Percentiles rank a stretch among this genome's conserved stretches.
Conservation (phyloP, 1,140 invertebrate species). For the Macrocentrus cingulum region DNA sequence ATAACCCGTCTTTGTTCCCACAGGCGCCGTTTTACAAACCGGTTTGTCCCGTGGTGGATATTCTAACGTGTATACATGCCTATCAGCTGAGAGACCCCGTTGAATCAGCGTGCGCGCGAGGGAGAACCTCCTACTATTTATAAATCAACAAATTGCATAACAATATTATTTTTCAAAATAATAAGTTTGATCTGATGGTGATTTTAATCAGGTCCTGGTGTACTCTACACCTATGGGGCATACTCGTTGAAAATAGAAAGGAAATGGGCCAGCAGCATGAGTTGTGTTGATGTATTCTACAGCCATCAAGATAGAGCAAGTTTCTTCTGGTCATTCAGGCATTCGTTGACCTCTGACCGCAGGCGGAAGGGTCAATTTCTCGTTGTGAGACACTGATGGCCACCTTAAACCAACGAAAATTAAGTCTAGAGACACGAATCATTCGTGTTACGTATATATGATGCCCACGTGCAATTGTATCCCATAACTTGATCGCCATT, state of each 20-base stretch:
- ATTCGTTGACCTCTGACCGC: slow-evolving; percentile 16
- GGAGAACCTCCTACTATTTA: background rate
- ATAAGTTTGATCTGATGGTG: too few species aligned
- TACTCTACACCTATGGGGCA: too few species aligned
- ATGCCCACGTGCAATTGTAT: slow-evolving; percentile 47
- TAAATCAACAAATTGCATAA: too few species aligned
- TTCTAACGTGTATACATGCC: slow-evolving; percentile 34
- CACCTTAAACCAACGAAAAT: background rate
- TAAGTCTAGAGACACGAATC: background rate
- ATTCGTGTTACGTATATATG: too few species aligned
- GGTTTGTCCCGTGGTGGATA: slow-evolving; percentile 35
- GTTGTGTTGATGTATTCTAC: too few species aligned
- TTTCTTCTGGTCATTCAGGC: slow-evolving; percentile 1
- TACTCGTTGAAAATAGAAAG: too few species aligned
- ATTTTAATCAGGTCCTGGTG: too few species aligned
- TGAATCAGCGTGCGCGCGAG: slow-evolving; percentile 12
- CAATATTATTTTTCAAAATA: too few species aligned
- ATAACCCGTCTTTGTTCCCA: slow-evolving; percentile 56
- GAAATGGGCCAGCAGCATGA: too few species aligned
- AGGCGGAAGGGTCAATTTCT: slow-evolving; percentile 6
- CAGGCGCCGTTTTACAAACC: slow-evolving; percentile 48
- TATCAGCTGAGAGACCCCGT: slow-evolving; percentile 47
- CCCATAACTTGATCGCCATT: slow-evolving; percentile 14
- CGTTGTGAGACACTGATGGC: background rate
- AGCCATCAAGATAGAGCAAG: too few species aligned